Percentiles rank a stretch among this genome's conserved stretches.
Conservation (phyloP, 2,797 vertebrate species). For the Loris lydekkerianus region DNA sequence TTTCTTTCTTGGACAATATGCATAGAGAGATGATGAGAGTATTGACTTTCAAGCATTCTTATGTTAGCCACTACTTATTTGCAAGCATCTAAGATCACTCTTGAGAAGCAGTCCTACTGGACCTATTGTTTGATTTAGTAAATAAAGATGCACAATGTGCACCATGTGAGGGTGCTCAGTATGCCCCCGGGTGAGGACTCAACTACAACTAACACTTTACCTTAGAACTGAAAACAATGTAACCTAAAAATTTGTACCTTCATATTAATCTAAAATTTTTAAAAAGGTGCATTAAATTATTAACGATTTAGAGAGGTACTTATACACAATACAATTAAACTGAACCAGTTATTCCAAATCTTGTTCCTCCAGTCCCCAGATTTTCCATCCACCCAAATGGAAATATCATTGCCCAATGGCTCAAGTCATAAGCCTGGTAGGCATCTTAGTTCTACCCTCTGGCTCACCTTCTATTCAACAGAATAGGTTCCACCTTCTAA, state of each 20-base stretch:
- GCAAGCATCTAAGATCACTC: not conserved
- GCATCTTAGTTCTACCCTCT: not conserved
- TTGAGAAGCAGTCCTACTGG: not conserved
- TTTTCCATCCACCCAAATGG: not conserved
- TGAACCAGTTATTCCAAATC: not conserved
- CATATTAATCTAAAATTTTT: no score
- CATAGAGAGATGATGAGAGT: not conserved
- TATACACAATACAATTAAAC: not conserved
- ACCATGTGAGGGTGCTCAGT: no score
- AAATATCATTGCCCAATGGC: not conserved
- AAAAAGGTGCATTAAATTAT: not conserved
- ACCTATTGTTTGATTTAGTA: not conserved
- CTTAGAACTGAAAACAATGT: no score
- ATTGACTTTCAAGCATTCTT: not conserved
- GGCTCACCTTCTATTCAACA: not conserved
- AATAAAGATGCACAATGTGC: not conserved
- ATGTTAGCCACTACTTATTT: not conserved
- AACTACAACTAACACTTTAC: no score
- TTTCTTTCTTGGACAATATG: not conserved
- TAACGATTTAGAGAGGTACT: constrained; percentile 4
- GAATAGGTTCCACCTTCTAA: not conserved
- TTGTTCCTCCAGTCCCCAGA: not conserved
- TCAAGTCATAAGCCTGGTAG: not conserved
- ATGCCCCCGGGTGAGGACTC: no score
- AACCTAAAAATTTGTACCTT: no score